Base-by-base conservation (phyloP, 2,888 invertebrate species). In the Leptinotarsa haldemani region DNA sequence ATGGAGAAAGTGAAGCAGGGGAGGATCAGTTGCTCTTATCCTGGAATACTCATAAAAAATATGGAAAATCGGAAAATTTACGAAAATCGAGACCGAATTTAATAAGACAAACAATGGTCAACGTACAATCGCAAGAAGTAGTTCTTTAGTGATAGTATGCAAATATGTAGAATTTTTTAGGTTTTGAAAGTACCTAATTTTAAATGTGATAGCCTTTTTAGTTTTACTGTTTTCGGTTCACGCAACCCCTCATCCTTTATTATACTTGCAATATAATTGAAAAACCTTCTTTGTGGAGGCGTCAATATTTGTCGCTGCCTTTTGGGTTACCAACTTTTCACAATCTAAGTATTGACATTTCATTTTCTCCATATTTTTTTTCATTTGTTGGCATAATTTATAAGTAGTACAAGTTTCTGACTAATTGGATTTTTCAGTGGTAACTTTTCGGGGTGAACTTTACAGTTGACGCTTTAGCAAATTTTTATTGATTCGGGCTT, bases 11-110 rank as follows among this genome's bases (percentile, higher is more conserved):
- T 13, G 83, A 82, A 40, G 80, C 82, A 22, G 61, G 61, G 3
- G 85, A 85, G 75, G 84, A 85, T 56, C 90, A 91, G 81, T 88
- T 89, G 75, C 86, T 91, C 56, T 87, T 91, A 63, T 89, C 90
- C 30, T 92, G 91, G 91, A 90, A 90, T 48, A 81, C 84, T 7
- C 84, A 85, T 50, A 85, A 86, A 77, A 84, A 81, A 18, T 83
- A 79, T 74, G 78, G 83, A 79, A 79, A 76, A 71, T 70, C 80
- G 30, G 78, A 80, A 22, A 79, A 81, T 47, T 18, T 69, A 13
- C 67, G 78, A 76, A 74, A 77, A 68, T 56, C 74, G 80, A 78
- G 71, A 76, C 69, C 80, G 25, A 80, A 76, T 70, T 74, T 82
- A 61, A 71, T 84, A 69, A 84, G 80, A 75, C 83, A 84, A 73